Conservation (phyloP, 1,140 invertebrate genomes). For the Harlomillsia oculata region DNA sequence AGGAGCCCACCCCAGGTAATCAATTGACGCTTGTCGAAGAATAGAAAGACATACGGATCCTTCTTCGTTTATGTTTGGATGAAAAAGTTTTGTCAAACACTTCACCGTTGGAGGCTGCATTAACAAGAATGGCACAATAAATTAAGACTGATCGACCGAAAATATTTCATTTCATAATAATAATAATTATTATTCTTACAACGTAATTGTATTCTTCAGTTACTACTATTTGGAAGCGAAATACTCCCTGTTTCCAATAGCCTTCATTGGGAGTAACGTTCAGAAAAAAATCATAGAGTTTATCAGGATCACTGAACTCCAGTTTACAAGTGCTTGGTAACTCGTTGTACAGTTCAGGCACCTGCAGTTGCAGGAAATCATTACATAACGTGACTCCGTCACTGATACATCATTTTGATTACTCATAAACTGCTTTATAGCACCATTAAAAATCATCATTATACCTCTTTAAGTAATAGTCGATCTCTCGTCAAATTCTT, state of each 20-base stretch:
- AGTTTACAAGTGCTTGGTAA: slow-evolving; percentile 70
- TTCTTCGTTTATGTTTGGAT: slow-evolving; percentile 90
- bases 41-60: slow-evolving; percentile 91
- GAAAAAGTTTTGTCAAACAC: slow-evolving; percentile 84
- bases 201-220: slow-evolving; percentile 93
- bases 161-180: slow-evolving; percentile 28
- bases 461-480: slow-evolving; percentile 68
- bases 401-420: too few species aligned
- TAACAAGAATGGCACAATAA: slow-evolving; percentile 29
- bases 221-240: slow-evolving; percentile 73
- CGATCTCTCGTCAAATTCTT: slow-evolving; percentile 74
- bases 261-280: slow-evolving; percentile 77
- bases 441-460: too few species aligned
- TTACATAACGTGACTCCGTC: too few species aligned
- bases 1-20: slow-evolving; percentile 89
- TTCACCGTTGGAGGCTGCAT: slow-evolving; percentile 82
- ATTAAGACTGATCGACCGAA: slow-evolving; percentile 1
- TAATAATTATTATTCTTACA: slow-evolving; percentile 47
- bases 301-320: slow-evolving; percentile 69
- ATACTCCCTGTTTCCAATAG: slow-evolving; percentile 75
- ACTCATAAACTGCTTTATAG: too few species aligned
- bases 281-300: slow-evolving; percentile 68
- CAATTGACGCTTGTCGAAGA: slow-evolving; percentile 79
- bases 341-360: slow-evolving; percentile 82
- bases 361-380: too few species aligned